Conservation (phyloP, 2,888 invertebrate genomes). For the Noctua janthe region DNA sequence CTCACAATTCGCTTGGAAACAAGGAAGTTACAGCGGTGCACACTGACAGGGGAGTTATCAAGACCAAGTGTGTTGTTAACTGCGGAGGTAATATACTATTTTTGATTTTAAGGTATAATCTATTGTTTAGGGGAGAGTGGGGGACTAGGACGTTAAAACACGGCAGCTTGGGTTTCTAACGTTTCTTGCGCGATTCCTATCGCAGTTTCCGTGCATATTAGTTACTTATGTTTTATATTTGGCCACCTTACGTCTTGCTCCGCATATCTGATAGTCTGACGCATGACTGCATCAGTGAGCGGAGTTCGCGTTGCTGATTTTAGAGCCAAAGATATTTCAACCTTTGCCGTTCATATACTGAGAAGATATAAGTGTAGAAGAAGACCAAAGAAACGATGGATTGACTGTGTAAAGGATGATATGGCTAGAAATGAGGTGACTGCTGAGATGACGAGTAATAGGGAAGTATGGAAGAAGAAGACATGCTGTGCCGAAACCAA, state of each 20-base stretch:
- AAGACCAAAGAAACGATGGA: no score
- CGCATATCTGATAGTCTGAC: not conserved
- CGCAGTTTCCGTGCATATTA: not conserved
- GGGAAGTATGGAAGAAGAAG: no score
- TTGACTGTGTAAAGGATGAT: no score
- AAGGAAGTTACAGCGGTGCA: slow-evolving; percentile 94
- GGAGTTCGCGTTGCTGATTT: not conserved
- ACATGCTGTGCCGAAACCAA: no score
- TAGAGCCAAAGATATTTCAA: not conserved
- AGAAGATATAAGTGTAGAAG: no score
- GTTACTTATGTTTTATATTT: not conserved
- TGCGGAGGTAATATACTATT: slow-evolving; percentile 89
- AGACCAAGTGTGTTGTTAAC: slow-evolving; percentile 95
- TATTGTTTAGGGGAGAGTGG: not conserved
- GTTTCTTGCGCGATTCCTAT: not conserved
- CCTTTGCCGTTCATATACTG: not conserved
- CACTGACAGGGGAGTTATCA: slow-evolving; percentile 94
- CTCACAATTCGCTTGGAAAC: slow-evolving; percentile 91
- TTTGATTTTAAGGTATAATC: not conserved
- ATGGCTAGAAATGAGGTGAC: no score
- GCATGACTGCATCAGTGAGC: not conserved
- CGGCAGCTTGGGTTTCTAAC: slow-evolving; percentile 59
- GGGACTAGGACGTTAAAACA: not conserved
- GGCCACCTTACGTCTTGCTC: not conserved
- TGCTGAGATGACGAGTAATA: no score